Conservation (phyloP, 2,888 invertebrate species). For the Acleris laterana region DNA sequence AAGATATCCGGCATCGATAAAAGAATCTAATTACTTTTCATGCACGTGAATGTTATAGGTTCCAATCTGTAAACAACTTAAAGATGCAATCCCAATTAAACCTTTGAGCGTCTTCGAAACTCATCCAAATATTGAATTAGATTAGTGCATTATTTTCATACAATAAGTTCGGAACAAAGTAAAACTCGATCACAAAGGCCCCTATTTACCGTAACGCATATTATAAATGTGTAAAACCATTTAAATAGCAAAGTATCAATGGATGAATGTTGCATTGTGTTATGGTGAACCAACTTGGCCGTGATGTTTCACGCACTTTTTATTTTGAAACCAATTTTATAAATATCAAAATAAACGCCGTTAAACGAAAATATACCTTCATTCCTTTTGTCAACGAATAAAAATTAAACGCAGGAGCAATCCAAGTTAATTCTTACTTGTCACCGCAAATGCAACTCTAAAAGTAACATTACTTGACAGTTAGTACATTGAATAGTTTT, state of each 20-base stretch:
- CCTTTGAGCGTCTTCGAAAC: slow-evolving; percentile 57
- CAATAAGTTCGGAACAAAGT: slow-evolving; percentile 76
- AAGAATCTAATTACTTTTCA: no score
- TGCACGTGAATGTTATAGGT: neutral
- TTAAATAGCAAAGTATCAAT: slow-evolving; percentile 81
- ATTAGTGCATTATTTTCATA: slow-evolving; percentile 81
- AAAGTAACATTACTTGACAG: neutral
- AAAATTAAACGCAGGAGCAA: neutral
- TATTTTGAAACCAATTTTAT: slow-evolving; percentile 64
- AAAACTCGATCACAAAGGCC: slow-evolving; percentile 68
- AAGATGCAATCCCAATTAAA: slow-evolving; percentile 36
- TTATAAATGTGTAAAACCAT: slow-evolving; percentile 85
- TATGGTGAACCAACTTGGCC: slow-evolving; percentile 82
- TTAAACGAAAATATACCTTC: neutral
- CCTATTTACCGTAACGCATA: slow-evolving; percentile 81
- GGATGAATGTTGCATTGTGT: slow-evolving; percentile 79
- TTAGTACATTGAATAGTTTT: neutral
- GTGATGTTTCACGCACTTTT: slow-evolving; percentile 82
- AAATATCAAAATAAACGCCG: slow-evolving; percentile 50
- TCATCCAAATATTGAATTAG: slow-evolving; percentile 77
- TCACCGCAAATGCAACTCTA: neutral
- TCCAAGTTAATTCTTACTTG: neutral
- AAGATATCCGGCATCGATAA: no score
- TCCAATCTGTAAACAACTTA: slow-evolving; percentile 10
- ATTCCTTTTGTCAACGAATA: neutral